Conservation (phyloP, 2,113 vertebrate genomes). For the Boleophthalmus pectinirostris region DNA sequence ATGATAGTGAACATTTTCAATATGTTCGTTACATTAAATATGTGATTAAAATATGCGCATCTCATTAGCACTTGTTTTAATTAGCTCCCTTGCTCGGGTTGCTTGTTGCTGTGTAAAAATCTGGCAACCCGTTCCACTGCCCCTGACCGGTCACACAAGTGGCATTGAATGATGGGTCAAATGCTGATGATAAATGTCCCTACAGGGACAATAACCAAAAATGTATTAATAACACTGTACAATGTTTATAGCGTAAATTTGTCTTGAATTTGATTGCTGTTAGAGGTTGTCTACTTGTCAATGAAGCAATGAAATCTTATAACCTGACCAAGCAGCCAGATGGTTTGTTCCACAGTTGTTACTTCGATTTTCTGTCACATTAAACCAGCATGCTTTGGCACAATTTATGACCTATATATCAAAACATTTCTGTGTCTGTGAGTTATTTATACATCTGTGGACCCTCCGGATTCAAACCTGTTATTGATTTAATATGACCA, state of each 20-base stretch:
- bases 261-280: no score
- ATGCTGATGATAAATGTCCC: background rate
- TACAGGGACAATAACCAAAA: background rate
- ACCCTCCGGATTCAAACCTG: background rate
- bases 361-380: background rate
- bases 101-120: no score
- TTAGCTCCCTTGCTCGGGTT: no score
- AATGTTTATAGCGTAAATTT: background rate
- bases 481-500: background rate
- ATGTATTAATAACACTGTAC: background rate
- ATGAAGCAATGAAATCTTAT: background rate
- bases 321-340: background rate
- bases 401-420: background rate
- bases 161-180: background rate
- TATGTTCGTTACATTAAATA: no score
- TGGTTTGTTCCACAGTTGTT: background rate
- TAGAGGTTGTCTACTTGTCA: background rate
- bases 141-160: no score
- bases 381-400: background rate
- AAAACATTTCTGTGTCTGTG: background rate
- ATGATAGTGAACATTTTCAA: no score
- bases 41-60: no score
- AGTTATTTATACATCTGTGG: background rate
- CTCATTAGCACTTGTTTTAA: no score
- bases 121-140: no score